Conservation (phyloP, 2,113 vertebrate genomes). For the Limanda limanda region DNA sequence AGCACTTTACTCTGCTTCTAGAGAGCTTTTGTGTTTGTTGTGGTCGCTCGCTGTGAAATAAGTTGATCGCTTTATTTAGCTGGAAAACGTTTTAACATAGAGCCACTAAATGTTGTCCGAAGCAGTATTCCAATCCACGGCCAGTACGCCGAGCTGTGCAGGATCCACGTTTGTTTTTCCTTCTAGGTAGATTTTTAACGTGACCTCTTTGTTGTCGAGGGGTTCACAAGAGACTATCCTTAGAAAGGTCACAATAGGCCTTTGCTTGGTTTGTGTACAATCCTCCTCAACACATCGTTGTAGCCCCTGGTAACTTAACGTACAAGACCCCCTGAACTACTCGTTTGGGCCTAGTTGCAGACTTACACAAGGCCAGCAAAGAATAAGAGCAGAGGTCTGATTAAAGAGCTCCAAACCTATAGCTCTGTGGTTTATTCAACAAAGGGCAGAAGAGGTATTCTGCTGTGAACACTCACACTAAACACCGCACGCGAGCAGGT, state of each 20-base stretch:
- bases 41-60: conserved; percentile 8
- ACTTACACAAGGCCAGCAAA: background rate
- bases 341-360: too few relatives aligned
- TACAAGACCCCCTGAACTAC: background rate
- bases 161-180: conserved; percentile 30
- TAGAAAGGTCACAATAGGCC: conserved; percentile 37
- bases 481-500: conserved; percentile 12
- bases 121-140: conserved; percentile 57
- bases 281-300: conserved; percentile 27
- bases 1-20: conserved; percentile 67
- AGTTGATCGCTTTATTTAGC: conserved; percentile 24
- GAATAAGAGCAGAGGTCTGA: conserved; percentile 18
- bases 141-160: background rate
- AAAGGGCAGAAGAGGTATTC: conserved; percentile 38
- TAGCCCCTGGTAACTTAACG: background rate
- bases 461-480: too few relatives aligned
- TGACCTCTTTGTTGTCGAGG: background rate
- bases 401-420: conserved; percentile 49
- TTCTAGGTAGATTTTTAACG: background rate
- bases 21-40: conserved; percentile 18
- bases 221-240: conserved; percentile 36
- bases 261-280: conserved; percentile 35
- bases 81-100: conserved; percentile 28
- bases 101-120: conserved; percentile 28
- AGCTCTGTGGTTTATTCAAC: background rate